Evolutionary conservation across 2,888 invertebrate genomes (phyloP), one percentile per base, ranked within the genome.

Genomic region (Meliscaeva auricollis): DNA sequence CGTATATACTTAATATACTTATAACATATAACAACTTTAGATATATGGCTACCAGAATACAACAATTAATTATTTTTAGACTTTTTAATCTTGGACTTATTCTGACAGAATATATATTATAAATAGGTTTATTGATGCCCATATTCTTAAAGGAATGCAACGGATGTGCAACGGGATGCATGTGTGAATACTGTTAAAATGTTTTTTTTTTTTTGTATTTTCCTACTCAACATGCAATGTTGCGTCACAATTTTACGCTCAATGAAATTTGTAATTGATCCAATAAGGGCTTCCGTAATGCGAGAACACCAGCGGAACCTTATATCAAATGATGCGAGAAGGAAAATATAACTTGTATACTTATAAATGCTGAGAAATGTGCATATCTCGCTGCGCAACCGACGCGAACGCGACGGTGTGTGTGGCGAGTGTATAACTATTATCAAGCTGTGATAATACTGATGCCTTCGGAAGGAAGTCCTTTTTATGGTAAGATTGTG

Each of bases 181-280:
- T 74, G 50, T 77, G 72, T 62, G 46, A 73, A 68, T 46, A 41
- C 41, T 26, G 3, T 9, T 56, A n/a, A n/a, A n/a, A 72, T 60
- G 46, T 62, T 80, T 74, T 30, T 54, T 82, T 60, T 56, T 26
- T 26, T 60, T 20, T 32, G 62, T 60, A 32, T 30, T 26, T 15
- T 88, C 26, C 26, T 26, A 3, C 26, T n/a, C n/a, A n/a, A n/a
- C n/a, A n/a, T 90, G 90, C 89, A 89, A 88, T 90, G 89, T 89
- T 88, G 89, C 90, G 89, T 90, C 89, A 91, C 90, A 90, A 91
- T 91, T 91, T 91, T 88, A 91, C 90, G 92, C 91, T 90, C 91
- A 91, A 92, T 91, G 89, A 90, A 87, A 76, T 88, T 87, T 87
- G 90, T 90, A 90, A 91, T 92, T 90, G 91, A 91, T 91, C 91